Evolutionary conservation across 1,140 invertebrate species (phyloP).

Genomic region (Camponotus pennsylvanicus): DNA sequence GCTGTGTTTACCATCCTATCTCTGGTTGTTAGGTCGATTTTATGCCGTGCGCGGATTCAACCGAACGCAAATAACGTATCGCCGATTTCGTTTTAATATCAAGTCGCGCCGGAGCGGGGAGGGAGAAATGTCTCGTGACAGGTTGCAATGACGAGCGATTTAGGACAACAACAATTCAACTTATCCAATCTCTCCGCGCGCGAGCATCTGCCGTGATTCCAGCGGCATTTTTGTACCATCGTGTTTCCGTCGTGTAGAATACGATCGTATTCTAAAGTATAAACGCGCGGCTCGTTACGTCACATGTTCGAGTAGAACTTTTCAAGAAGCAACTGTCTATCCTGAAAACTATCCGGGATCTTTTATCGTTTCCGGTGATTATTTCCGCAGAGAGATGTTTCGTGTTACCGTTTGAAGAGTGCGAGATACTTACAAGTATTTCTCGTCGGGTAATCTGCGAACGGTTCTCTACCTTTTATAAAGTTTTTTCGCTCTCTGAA

Average conservation of each 20-base stretch:
- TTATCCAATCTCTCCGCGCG: slow-evolving; percentile 75
- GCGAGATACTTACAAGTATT: slow-evolving; percentile 34
- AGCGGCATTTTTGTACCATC: slow-evolving; percentile 46
- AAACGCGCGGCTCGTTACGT: slow-evolving; percentile 28
- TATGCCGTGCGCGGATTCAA: slow-evolving; percentile 57
- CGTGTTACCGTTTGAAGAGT: slow-evolving; percentile 41
- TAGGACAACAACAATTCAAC: slow-evolving; percentile 76
- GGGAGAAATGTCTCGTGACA: slow-evolving; percentile 74
- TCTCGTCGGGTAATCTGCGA: slow-evolving; percentile 27
- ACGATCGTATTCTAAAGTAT: neutral
- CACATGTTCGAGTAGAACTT: slow-evolving; percentile 54
- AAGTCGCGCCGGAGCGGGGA: slow-evolving; percentile 25
- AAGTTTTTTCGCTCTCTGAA: slow-evolving; percentile 19
- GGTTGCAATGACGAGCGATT: slow-evolving; percentile 70
- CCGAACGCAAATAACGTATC: slow-evolving; percentile 57
- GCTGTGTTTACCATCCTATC: slow-evolving; percentile 49
- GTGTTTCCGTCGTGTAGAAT: slow-evolving; percentile 21
- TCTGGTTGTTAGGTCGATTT: slow-evolving; percentile 77
- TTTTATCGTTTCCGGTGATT: slow-evolving; percentile 52
- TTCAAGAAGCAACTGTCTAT: slow-evolving; percentile 51
- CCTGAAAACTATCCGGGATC: slow-evolving; percentile 43
- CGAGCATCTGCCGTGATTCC: slow-evolving; percentile 61
- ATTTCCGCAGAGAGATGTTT: slow-evolving; percentile 15
- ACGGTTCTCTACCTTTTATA: slow-evolving; percentile 11
- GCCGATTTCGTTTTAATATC: slow-evolving; percentile 71